These are phyloP conservation scores for Rachycentron canadum DNA, from an alignment of 2,797 vertebrate species.

Conservation along the genomic window DNA sequence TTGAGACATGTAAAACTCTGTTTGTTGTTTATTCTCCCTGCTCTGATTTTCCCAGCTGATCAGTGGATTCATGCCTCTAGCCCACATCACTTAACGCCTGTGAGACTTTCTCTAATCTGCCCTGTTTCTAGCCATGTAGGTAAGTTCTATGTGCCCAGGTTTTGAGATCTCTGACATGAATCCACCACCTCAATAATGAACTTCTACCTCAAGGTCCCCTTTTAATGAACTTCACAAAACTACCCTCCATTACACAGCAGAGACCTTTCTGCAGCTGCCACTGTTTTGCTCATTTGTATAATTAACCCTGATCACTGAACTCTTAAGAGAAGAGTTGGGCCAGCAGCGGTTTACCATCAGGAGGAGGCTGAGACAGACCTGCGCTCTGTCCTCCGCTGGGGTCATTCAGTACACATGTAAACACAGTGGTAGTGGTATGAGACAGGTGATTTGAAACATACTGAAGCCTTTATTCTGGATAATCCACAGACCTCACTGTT, in stretches of 20 bases:
- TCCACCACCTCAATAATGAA: not conserved
- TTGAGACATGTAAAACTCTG: constrained; percentile 21
- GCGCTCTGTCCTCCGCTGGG: not conserved
- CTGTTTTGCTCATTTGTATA: not conserved
- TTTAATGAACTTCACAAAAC: not conserved
- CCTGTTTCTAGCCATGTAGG: not conserved
- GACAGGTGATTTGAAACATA: not conserved
- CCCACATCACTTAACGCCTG: not conserved
- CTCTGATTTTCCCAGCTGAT: constrained; percentile 29
- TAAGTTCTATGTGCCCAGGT: not conserved
- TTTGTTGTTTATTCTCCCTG: constrained; percentile 19
- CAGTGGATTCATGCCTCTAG: not conserved
- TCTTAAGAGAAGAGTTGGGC: too few species aligned
- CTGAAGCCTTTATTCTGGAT: not conserved
- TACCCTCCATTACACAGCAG: not conserved
- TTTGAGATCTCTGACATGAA: not conserved
- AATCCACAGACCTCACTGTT: not conserved
- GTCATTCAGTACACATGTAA: not conserved
- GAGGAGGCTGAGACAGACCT: not conserved
- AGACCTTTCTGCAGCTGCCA: not conserved
- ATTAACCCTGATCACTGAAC: too few species aligned
- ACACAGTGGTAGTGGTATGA: not conserved
- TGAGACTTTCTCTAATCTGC: too few species aligned
- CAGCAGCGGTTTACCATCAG: not conserved
- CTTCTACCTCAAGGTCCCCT: not conserved